Percentiles rank a stretch among this genome's conserved stretches.
phyloP scores from a whole-genome alignment of 2,888 invertebrate genomes.

The Drosophila bunnanda region DNA sequence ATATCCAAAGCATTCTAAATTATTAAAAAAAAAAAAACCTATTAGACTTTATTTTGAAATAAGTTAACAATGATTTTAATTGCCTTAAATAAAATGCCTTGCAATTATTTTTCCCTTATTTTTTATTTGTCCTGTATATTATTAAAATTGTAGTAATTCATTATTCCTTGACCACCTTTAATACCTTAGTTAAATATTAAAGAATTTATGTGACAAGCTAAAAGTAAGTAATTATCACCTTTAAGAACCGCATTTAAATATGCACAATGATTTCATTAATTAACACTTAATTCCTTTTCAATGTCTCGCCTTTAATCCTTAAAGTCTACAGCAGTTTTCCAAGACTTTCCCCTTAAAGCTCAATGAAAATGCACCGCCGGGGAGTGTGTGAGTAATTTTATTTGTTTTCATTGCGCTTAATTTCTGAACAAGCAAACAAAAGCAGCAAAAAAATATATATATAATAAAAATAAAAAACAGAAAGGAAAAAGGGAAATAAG shows the following conservation, averaged over 20 bases:
- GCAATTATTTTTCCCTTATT: too few relatives aligned
- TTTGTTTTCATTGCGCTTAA: slow-evolving; percentile 19
- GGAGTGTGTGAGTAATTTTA: slow-evolving; percentile 12
- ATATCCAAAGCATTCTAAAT: too few relatives aligned
- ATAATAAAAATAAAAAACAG: not conserved
- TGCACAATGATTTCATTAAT: too few relatives aligned
- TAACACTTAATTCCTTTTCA: not conserved
- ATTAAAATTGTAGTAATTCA: too few relatives aligned
- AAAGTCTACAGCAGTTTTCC: not conserved
- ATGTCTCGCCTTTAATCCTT: not conserved
- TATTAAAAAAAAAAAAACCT: too few relatives aligned
- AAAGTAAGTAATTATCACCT: not conserved
- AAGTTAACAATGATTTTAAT: too few relatives aligned
- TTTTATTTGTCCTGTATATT: too few relatives aligned
- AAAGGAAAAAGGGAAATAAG: not conserved
- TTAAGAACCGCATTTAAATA: not conserved
- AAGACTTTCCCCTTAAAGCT: not conserved
- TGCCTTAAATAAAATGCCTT: too few relatives aligned
- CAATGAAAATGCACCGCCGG: not conserved
- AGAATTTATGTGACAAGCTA: too few relatives aligned
- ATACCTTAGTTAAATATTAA: too few relatives aligned
- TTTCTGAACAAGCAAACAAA: slow-evolving; percentile 21
- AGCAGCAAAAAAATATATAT: not conserved
- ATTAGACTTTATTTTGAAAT: too few relatives aligned
- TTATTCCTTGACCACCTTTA: too few relatives aligned